Base-by-base conservation (phyloP, 2,113 vertebrate genomes). In the Lanius ludovicianus region DNA sequence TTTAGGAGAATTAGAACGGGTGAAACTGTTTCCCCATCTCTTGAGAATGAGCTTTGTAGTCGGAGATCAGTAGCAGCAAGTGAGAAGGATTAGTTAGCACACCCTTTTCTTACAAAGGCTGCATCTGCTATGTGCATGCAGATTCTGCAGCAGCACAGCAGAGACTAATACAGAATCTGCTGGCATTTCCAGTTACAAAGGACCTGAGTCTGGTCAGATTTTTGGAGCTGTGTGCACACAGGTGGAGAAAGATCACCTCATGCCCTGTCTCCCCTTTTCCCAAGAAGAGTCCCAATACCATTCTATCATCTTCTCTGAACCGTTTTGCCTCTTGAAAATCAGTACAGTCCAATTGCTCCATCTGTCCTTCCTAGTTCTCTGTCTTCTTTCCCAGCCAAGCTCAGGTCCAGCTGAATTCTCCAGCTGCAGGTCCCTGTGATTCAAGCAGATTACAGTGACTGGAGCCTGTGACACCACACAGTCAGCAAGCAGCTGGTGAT, bases 1-100 rank as follows among this genome's bases (percentile, higher is more conserved):
- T 94, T 97, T 79, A 84, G 80, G 91, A 95, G 87, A 95, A 90
- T 94, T 89, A 93, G 85, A 94, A 82, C 0, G 3, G 47, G 60
- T 52, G 30, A 79, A 84, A 84, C 53, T 67, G 18, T 93, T 97
- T 88, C 74, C 15, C 11, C 12, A 27, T 65, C 57, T 69, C 74
- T 60, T 84, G 56, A 90, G 65, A 90, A 81, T 4, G 28, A 92
- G 76, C 33, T 95, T 95, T 91, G 90, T 79, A 50, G 33, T 84
- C 69, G 88, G 76, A 77, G 44, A 78, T 87, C 46, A 85, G 65
- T 44, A 89, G 79, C 62, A 88, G 64, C 33, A 77, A 92, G 42
- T 69, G 76, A 77, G 82, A 84, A 65, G 46, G 60, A 68, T 89
- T 81, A 78, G 55, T 68, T 55, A 76, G 27, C 13, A 6, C 37